Evolutionary conservation across 2,888 invertebrate genomes (phyloP), one percentile per base, ranked within the genome.

Genomic region (Conus canariensis): DNA sequence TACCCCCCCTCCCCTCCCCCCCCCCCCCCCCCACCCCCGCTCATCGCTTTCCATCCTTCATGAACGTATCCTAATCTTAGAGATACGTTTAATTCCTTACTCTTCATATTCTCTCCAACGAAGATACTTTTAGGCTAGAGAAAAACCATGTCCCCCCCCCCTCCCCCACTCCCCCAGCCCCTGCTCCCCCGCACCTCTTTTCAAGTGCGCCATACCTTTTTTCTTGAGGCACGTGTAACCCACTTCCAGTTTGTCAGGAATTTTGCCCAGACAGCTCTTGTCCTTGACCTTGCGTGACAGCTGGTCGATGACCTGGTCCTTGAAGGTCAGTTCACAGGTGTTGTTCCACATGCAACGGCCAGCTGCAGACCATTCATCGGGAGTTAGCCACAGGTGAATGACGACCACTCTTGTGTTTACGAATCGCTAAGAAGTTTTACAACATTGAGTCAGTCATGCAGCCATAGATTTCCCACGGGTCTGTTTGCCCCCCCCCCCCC

Each of bases 341-440:
- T n/a, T 12, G 85, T 89, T 89, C 89, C 89, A 89, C 30, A 22
- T 16, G 45, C 89, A 89, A 7, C 89, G 56, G n/a, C 60, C 45
- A 67, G 85, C 74, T 87, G 70, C 7, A 30, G 16, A 19, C 64
- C 56, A 64, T 2, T 25, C 25, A n/a, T 7, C 0, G 16, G 7
- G 14, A 85, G 59, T 45, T 45, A 45, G 45, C 45, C 45, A 45
- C 45, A 45, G 45, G 45, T 45, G 45, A 45, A 45, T 45, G 45
- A 45, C 45, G 45, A 45, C 2, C 1, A 45, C 3, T 25, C 16
- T 25, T n/a, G 6, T 25, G n/a, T n/a, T 30, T n/a, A 30, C 80
- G 12, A 80, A 80, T 14, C 45, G 45, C 45, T 45, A 45, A 45
- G 45, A 83, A 1, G 45, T 22, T 70, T 16, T 19, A 70, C 70